phyloP scores from a whole-genome alignment of 2,888 invertebrate species.

The Apantesis nais region DNA sequence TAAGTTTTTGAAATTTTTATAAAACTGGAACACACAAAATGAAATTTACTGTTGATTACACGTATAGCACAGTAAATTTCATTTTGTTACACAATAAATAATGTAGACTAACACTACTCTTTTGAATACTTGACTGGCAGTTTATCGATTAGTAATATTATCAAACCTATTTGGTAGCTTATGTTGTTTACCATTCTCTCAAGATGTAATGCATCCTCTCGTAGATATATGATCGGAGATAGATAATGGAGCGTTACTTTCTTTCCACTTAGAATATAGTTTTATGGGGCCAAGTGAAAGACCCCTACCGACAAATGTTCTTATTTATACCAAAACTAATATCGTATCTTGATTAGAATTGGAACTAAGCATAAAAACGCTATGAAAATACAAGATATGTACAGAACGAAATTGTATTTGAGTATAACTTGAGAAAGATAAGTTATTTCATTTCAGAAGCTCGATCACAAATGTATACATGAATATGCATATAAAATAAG shows the following conservation, averaged over 20 bases:
- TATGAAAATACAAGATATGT: neutral
- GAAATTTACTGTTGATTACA: no score
- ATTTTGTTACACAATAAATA: no score
- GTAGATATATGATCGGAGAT: conserved; percentile 26
- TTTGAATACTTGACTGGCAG: neutral
- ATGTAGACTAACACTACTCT: no score
- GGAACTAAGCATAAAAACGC: no score
- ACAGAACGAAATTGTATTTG: neutral
- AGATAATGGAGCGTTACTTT: conserved; percentile 5
- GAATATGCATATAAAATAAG: neutral
- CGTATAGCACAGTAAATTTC: no score
- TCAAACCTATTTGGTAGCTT: neutral
- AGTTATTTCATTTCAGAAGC: neutral
- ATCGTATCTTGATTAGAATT: no score
- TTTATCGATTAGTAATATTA: neutral
- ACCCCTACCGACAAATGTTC: no score
- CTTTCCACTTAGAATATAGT: conserved; percentile 7
- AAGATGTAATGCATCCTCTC: conserved; percentile 27
- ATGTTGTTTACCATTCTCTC: conserved; percentile 39
- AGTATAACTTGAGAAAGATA: neutral
- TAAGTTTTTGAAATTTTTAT: neutral
- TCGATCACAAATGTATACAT: neutral
- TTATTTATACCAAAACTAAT: no score
- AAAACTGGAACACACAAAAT: neutral
- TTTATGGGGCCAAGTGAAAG: no score